Evolutionary conservation across 2,113 vertebrate genomes (phyloP), one percentile per base, ranked within the genome.

Genomic region (Anguilla rostrata): DNA sequence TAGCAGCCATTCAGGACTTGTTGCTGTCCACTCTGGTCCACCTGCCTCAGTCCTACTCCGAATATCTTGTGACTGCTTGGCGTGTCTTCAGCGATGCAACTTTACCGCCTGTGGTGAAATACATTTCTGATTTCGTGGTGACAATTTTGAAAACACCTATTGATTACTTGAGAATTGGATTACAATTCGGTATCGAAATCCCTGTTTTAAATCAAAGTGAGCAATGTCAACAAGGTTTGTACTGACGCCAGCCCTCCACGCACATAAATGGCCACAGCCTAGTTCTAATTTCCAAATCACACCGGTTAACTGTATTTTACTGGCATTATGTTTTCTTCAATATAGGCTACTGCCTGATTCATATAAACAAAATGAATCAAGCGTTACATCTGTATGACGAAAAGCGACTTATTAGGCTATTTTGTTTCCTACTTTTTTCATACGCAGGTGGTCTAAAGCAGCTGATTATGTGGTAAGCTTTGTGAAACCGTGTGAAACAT

Each of bases 401-500:
- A 29, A 80, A 80, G 78, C 78, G 26, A 80, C 63, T 83, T 84
- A 80, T 14, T 53, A 14, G 49, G 49, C 9, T 53, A 53, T 46
- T 83, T 26, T 83, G n/a, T 84, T 12, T 88, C 84, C 18, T 71
- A 3, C 22, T 46, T 71, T 26, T 39, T 86, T 89, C 83, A 86
- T 91, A 43, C 88, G 66, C 89, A 97, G 96, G 96, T 82, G 94
- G 96, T 90, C 93, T 97, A 53, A 96, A 96, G 86, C 95, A 97
- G 86, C 96, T 97, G 83, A 90, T 97, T 82, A 91, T 96, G 91
- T 97, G 96, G 96, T 97, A 90, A 95, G 94, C 90, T 40, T 46
- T 81, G 40, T 34, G 34, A 34, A 63, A 16, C 34, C 34, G 39
- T 57, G 46, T 60, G 20, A 39, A 78, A 56, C 20, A 66, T 34